These are phyloP conservation scores for Drosophila kuntzei DNA, from an alignment of 2,888 invertebrate genomes.

Conservation along the genomic window DNA sequence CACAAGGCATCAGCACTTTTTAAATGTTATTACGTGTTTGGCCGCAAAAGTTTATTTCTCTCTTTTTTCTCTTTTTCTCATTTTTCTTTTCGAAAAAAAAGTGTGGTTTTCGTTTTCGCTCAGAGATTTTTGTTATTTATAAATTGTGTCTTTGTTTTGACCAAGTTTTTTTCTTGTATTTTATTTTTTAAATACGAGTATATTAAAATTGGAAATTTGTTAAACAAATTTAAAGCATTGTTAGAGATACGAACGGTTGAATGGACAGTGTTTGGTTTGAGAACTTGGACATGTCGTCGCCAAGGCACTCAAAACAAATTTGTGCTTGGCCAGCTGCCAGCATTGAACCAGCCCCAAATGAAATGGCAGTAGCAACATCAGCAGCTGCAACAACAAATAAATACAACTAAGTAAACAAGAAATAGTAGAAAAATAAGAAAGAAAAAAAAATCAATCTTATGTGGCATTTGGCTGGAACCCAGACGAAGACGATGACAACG, in stretches of 20 bases:
- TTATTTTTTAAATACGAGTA: slow-evolving; percentile 7
- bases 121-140: slow-evolving; percentile 41
- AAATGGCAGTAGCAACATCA: slow-evolving; percentile 26
- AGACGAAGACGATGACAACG: slow-evolving; percentile 51
- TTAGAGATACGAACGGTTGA: slow-evolving; percentile 15
- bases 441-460: slow-evolving; percentile 75
- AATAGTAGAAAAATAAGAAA: slow-evolving; percentile 29
- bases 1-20: slow-evolving; percentile 72
- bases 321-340: slow-evolving; percentile 73
- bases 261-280: slow-evolving; percentile 7
- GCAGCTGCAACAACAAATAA: slow-evolving; percentile 43
- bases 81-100: slow-evolving; percentile 13
- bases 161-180: slow-evolving; percentile 24
- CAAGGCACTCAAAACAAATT: slow-evolving; percentile 78
- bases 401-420: slow-evolving; percentile 45
- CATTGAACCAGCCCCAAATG: slow-evolving; percentile 42
- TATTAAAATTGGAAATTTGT: slow-evolving; percentile 51
- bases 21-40: slow-evolving; percentile 73
- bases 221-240: slow-evolving; percentile 50
- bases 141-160: slow-evolving; percentile 47
- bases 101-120: slow-evolving; percentile 33
- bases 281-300: slow-evolving; percentile 75
- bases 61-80: neutral
- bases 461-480: slow-evolving; percentile 76
- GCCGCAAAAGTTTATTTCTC: slow-evolving; percentile 58